Base-by-base conservation (phyloP, 23 tunicate species). In the Styela plicata region DNA sequence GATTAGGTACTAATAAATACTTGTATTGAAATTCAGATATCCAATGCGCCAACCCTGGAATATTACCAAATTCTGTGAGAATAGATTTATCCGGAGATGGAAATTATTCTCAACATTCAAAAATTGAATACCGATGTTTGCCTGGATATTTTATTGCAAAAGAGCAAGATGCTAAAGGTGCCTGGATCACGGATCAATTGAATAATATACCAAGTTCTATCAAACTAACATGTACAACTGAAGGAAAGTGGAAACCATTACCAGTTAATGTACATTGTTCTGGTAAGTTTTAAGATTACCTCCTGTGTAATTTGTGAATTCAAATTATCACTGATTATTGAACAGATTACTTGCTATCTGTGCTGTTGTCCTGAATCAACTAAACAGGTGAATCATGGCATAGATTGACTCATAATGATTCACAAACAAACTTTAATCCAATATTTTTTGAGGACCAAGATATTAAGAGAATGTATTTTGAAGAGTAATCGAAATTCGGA, bases 181-280 rank as follows among this genome's bases (percentile, higher is more conserved):
- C 83, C 2, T 85, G 89, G 89, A 33, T 79, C 2, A 63, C 89
- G 34, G 73, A 52, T 17, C 33, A 1, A 10, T 62, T 70, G 7
- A 2, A 34, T n/a, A 62, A 20, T 0, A 36, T 20, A 1, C 21
- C 35, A 17, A 78, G 29, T 22, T 32, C 81, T 18, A n/a, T 80
- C 1, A 66, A 24, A n/a, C 22, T 70, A 52, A 44, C 67, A 52
- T 90, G 96, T 31, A 63, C 66, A 23, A 33, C 74, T 2, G 69
- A 85, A 27, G 96, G 96, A 52, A 79, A 79, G 33, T 90, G 96
- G 96, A 66, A 77, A 2, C 96, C 89, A 36, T 19, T 30, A 5
- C 77, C 63, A 17, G 27, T 24, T 20, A 36, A 74, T 34, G 30
- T 89, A 17, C 88, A 80, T 25, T 86, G 89, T 61, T 78, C 63